Percentiles rank a stretch among this genome's conserved stretches.
Conservation (phyloP, 2,888 invertebrate genomes). For the Punctoribates punctum region DNA sequence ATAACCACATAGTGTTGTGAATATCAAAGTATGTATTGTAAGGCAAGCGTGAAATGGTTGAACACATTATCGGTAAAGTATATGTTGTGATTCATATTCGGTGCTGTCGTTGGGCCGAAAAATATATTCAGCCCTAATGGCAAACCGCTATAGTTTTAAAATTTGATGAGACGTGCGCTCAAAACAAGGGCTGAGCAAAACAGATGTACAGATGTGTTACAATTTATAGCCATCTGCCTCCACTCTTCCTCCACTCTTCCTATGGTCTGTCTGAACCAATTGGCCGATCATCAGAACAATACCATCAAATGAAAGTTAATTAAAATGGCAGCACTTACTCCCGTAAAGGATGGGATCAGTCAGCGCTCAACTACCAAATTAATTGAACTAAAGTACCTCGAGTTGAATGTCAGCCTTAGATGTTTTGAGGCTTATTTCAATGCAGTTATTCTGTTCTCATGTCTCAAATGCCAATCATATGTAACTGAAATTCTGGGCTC, state of each 20-base stretch:
- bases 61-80: slow-evolving; percentile 9
- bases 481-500: background rate
- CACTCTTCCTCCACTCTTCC: background rate
- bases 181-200: background rate
- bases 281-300: background rate
- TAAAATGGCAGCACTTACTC: background rate
- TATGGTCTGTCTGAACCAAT: background rate
- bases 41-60: slow-evolving; percentile 26
- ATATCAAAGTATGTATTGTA: background rate
- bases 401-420: background rate
- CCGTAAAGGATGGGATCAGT: background rate
- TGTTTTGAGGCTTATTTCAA: background rate
- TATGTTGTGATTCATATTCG: slow-evolving; percentile 13
- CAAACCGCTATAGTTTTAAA: slow-evolving; percentile 25
- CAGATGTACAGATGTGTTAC: slow-evolving; percentile 32
- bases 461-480: background rate
- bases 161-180: slow-evolving; percentile 20
- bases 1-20: background rate
- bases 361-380: background rate
- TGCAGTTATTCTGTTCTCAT: background rate
- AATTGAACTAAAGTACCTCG: background rate
- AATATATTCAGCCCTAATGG: slow-evolving; percentile 25
- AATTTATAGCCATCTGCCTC: slow-evolving; percentile 33
- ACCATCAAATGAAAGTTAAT: slow-evolving; percentile 30
- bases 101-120: slow-evolving; percentile 22